Conservation (phyloP, 35 echinoderm and acorn worm species). For the Lytechinus variegatus region DNA sequence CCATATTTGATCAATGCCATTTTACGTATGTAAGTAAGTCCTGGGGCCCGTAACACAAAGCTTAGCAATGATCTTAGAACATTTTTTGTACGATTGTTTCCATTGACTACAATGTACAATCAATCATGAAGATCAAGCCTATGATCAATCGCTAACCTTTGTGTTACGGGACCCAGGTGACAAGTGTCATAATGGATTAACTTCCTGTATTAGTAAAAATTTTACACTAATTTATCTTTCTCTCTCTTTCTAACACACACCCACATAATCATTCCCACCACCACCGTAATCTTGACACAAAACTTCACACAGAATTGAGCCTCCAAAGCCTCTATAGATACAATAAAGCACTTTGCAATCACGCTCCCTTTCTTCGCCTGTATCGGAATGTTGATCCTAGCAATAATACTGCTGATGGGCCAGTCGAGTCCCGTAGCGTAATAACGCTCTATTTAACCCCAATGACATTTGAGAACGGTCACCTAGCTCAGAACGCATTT, state of each 20-base stretch:
- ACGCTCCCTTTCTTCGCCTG: background rate
- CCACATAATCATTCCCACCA: background rate
- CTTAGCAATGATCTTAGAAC: too few species aligned
- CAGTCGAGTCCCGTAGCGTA: background rate
- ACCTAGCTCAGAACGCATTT: background rate
- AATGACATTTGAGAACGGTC: conserved; percentile 41
- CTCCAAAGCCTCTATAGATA: background rate
- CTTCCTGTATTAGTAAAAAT: too few species aligned
- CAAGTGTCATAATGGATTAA: too few species aligned
- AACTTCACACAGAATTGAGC: background rate
- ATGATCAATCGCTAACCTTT: too few species aligned
- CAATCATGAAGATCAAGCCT: too few species aligned
- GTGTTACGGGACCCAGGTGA: too few species aligned
- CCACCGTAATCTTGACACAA: background rate
- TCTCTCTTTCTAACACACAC: too few species aligned
- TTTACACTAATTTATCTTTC: background rate
- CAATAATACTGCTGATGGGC: conserved; percentile 9
- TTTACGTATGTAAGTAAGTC: too few species aligned
- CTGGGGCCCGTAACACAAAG: too few species aligned
- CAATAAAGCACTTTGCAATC: background rate
- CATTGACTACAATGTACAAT: too few species aligned
- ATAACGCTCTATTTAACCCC: conserved; percentile 31
- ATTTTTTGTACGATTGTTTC: too few species aligned
- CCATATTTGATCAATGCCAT: too few species aligned
- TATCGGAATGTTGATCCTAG: conserved; percentile 27